Base-by-base conservation (phyloP, 2,113 vertebrate genomes). In the Bambusicola thoracicus region DNA sequence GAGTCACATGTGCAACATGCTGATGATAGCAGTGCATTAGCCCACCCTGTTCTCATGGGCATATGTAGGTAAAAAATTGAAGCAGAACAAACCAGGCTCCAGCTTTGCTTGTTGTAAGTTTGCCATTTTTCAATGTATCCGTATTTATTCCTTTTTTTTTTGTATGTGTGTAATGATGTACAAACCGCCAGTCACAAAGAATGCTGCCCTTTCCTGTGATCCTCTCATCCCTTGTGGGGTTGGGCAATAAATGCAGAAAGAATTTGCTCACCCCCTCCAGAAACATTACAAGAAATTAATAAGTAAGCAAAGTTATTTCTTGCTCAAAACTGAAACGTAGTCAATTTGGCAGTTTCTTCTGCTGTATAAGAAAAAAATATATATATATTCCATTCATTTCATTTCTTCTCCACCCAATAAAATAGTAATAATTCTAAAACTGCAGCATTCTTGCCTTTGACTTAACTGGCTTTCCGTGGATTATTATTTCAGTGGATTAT, bases 401-500 rank as follows among this genome's bases (percentile, higher is more conserved):
- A 19, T 84, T 81, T 86, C 3, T 68, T 15, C 22, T 80, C 22
- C 34, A 30, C 30, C 3, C 32, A 83, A 34, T 3, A 58, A 16
- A 38, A 70, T 72, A 40, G 38, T 6, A 63, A 38, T 30, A 53
- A 70, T 36, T 18, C 27, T 30, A 77, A 32, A 36, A 61, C 10
- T 25, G 3, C 15, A 18, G 3, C 7, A 49, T 51, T 93, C 87
- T 81, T 65, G 6, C n/a, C 44, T 85, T 82, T 61, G 15, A 51
- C 81, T 92, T 69, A 76, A 55, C 85, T 73, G 12, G 2, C 8
- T 62, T 94, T 89, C 25, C 14, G 7, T 59, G 55, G 44, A 82
- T 89, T 89, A 58, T 49, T 89, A 62, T 93, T 89, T 81, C 58
- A 87, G 3, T 87, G n/a, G 32, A 77, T 66, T 90, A 65, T 72